Evolutionary conservation across 2,888 invertebrate species (phyloP).

Genomic region (Agrochola litura): DNA sequence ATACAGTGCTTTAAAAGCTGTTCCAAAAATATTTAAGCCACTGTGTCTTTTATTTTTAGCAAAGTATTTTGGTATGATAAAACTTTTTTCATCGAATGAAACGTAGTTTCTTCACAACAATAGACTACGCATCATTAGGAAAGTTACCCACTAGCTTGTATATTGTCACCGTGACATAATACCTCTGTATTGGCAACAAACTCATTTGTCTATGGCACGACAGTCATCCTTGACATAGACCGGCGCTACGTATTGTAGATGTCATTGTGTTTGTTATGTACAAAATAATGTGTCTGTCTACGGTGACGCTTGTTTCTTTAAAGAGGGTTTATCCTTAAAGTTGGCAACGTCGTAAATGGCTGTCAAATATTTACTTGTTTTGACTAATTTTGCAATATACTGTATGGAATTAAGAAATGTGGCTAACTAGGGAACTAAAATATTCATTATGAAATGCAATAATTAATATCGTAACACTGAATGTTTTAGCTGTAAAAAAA

Average conservation of each 20-base stretch:
- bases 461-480: too few relatives aligned
- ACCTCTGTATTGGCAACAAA: slow-evolving; percentile 26
- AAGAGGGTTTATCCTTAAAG: too few relatives aligned
- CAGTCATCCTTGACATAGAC: slow-evolving; percentile 30
- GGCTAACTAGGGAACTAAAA: too few relatives aligned
- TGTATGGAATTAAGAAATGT: too few relatives aligned
- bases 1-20: background rate
- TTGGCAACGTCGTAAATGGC: too few relatives aligned
- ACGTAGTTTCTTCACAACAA: slow-evolving; percentile 27
- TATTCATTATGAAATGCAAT: too few relatives aligned
- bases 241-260: background rate
- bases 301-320: background rate
- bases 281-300: background rate
- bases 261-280: slow-evolving; percentile 15
- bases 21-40: background rate
- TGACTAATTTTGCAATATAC: too few relatives aligned
- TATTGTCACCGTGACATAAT: slow-evolving; percentile 28
- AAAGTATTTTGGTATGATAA: background rate
- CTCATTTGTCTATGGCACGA: slow-evolving; percentile 49
- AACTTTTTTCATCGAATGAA: slow-evolving; percentile 3
- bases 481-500: too few relatives aligned
- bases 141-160: background rate
- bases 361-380: too few relatives aligned
- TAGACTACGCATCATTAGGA: slow-evolving; percentile 32
- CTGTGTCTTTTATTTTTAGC: background rate